Percentiles rank a stretch among this genome's conserved stretches.
These are phyloP conservation scores for Telenomus remus DNA, from an alignment of 1,140 invertebrate species.

Conservation along the genomic window DNA sequence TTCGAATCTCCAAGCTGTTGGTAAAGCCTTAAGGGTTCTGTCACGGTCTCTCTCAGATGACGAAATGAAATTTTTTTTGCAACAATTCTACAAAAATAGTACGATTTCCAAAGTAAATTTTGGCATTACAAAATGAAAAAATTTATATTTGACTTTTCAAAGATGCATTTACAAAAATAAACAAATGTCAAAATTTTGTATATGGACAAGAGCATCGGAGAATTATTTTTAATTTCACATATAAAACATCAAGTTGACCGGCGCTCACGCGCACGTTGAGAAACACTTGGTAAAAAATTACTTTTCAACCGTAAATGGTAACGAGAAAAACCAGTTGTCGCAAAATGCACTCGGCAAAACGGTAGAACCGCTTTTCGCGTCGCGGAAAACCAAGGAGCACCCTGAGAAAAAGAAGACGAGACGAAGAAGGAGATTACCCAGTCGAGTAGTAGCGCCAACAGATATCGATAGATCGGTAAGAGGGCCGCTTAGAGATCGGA, in stretches of 20 bases:
- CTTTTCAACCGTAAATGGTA: conserved; percentile 47
- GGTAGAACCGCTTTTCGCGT: conserved; percentile 56
- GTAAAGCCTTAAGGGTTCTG: conserved; percentile 49
- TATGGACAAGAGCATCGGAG: conserved; percentile 14
- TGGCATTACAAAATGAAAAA: too few species aligned
- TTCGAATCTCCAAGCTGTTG: conserved; percentile 58
- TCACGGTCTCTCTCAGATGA: not conserved
- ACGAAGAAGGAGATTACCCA: conserved; percentile 39
- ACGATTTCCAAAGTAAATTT: too few species aligned
- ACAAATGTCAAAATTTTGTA: not conserved
- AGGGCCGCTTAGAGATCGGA: conserved; percentile 58
- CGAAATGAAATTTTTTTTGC: too few species aligned
- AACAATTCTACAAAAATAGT: too few species aligned
- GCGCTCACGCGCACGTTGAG: conserved; percentile 15
- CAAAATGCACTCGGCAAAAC: conserved; percentile 52
- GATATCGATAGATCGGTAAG: conserved; percentile 52
- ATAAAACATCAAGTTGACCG: conserved; percentile 36
- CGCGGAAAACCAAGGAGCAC: conserved; percentile 38
- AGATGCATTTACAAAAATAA: too few species aligned
- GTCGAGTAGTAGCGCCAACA: conserved; percentile 26
- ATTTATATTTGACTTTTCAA: too few species aligned
- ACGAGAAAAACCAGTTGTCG: conserved; percentile 49
- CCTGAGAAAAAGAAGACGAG: conserved; percentile 47
- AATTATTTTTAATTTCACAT: conserved; percentile 45
- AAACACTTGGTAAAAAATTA: conserved; percentile 36